Evolutionary conservation across 1,140 invertebrate genomes (phyloP).

Genomic region (Papilio xuthus): DNA sequence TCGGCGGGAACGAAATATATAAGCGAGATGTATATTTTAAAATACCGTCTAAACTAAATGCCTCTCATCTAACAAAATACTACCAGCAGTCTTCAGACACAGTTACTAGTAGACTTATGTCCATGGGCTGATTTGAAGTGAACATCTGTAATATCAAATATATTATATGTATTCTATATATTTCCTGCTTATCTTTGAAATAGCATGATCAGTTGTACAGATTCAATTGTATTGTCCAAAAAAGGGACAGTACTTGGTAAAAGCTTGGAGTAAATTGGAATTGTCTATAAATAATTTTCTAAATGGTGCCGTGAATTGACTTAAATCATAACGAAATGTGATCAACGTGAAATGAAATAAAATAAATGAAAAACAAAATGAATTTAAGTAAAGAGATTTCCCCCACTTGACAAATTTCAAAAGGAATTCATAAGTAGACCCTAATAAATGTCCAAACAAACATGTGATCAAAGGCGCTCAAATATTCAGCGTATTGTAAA

Average conservation of each 20-base stretch:
- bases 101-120: background rate
- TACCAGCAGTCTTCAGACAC: background rate
- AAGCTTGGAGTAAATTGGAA: background rate
- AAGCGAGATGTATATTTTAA: background rate
- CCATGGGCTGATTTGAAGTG: background rate
- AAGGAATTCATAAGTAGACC: conserved; percentile 45
- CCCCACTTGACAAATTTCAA: conserved; percentile 31
- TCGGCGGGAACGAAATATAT: background rate
- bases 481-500: conserved; percentile 70
- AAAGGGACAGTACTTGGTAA: too few species aligned
- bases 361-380: background rate
- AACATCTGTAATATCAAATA: background rate
- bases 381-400: background rate
- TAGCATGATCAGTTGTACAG: background rate
- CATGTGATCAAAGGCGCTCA: conserved; percentile 70
- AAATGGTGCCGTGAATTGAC: background rate
- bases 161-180: background rate
- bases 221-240: too few species aligned
- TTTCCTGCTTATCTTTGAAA: background rate
- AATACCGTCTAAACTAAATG: too few species aligned
- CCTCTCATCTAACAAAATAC: too few species aligned
- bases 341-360: background rate
- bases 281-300: background rate
- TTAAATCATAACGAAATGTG: background rate
- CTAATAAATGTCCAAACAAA: conserved; percentile 64